Percentiles rank a stretch among this genome's conserved stretches.
Conservation (phyloP, 1,140 invertebrate species). For the Berghia stephanieae region DNA sequence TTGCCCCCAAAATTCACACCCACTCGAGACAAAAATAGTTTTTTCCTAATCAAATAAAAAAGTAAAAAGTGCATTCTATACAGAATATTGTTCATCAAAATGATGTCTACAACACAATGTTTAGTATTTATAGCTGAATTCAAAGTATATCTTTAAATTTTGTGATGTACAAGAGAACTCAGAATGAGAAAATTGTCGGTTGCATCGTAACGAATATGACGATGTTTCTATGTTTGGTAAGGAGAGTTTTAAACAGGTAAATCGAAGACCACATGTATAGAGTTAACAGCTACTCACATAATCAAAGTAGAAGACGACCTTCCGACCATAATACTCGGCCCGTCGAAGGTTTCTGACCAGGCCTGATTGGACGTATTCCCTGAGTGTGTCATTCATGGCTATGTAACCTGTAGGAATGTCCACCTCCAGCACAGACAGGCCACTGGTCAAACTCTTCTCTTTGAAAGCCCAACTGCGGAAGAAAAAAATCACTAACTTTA, state of each 20-base stretch:
- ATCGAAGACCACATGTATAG: not conserved
- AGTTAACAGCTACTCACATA: constrained; percentile 75
- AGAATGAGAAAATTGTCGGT: no score
- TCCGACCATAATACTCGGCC: constrained; percentile 80
- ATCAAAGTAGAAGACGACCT: constrained; percentile 94
- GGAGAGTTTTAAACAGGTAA: not conserved
- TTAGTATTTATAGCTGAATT: no score
- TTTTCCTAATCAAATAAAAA: no score
- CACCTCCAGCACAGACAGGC: constrained; percentile 91
- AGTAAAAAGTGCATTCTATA: no score
- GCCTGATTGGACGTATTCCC: constrained; percentile 80
- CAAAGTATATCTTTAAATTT: no score
- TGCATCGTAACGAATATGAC: no score
- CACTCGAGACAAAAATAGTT: no score
- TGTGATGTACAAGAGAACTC: no score
- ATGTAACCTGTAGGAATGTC: constrained; percentile 93
- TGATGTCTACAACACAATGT: no score
- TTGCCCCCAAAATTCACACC: no score
- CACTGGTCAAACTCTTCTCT: constrained; percentile 64
- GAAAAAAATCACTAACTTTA: constrained; percentile 3
- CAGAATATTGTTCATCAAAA: no score
- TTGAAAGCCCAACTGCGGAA: constrained; percentile 56
- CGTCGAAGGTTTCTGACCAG: constrained; percentile 82
- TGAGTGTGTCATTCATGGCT: constrained; percentile 88
- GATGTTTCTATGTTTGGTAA: no score